A percentile compares a stretch with the other conserved stretches of the same genome.
These are phyloP conservation scores for Hephaestus fuliginosus DNA, from an alignment of 2,797 vertebrate species.

Conservation along the genomic window DNA sequence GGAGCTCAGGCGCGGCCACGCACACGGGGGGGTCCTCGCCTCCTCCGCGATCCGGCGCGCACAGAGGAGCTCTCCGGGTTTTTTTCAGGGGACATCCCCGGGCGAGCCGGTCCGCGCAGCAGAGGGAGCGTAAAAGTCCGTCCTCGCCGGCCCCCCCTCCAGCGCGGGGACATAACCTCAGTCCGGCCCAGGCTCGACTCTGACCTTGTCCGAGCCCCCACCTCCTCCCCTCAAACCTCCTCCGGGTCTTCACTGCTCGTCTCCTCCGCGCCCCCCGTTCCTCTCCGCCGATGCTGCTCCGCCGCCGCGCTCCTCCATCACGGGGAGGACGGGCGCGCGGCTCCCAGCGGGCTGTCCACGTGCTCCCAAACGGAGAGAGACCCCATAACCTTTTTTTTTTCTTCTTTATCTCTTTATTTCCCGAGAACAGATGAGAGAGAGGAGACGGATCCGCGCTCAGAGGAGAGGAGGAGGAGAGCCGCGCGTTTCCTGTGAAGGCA, in stretches of 20 bases:
- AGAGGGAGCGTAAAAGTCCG: slow-evolving; percentile 73
- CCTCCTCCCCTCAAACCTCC: slow-evolving; percentile 19
- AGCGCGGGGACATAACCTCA: slow-evolving; percentile 65
- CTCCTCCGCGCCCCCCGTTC: slow-evolving; percentile 68
- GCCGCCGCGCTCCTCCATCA: slow-evolving; percentile 73
- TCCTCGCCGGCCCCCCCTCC: slow-evolving; percentile 60
- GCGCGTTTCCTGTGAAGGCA: slow-evolving; percentile 65
- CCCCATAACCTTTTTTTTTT: slow-evolving; percentile 41
- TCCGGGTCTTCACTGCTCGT: slow-evolving; percentile 63
- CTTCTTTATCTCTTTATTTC: no score
- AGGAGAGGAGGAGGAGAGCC: slow-evolving; percentile 7
- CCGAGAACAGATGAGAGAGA: no score
- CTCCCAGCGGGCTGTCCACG: slow-evolving; percentile 67
- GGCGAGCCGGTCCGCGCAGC: slow-evolving; percentile 59
- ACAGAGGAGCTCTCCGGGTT: slow-evolving; percentile 59
- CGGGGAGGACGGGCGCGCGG: slow-evolving; percentile 59
- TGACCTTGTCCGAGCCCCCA: slow-evolving; percentile 70
- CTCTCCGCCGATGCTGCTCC: slow-evolving; percentile 66
- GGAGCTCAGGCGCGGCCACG: slow-evolving; percentile 45
- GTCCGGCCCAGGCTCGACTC: slow-evolving; percentile 47
- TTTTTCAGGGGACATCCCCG: slow-evolving; percentile 67
- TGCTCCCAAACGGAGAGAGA: slow-evolving; percentile 44
- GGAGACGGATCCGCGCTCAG: background rate
- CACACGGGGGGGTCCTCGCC: slow-evolving; percentile 43
- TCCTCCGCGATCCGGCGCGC: slow-evolving; percentile 61